Evolutionary conservation across 1,140 invertebrate genomes (phyloP).

Genomic region (Alviniconcha marisindica): DNA sequence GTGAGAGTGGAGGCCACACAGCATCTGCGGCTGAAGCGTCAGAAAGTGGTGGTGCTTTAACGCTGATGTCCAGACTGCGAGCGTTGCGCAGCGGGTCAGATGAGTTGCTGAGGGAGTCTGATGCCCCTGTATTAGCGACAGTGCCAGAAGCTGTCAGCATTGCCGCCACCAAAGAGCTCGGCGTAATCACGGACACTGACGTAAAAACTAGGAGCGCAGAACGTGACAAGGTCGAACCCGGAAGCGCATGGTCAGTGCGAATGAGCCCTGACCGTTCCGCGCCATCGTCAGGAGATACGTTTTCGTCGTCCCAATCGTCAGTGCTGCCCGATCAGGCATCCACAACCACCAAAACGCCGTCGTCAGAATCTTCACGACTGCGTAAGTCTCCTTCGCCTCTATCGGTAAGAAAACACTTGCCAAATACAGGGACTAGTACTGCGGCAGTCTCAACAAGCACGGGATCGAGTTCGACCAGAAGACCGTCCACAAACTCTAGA

Average conservation of each 20-base stretch:
- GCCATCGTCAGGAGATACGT: too few relatives aligned
- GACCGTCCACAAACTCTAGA: background rate
- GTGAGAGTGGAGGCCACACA: background rate
- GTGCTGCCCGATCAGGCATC: background rate
- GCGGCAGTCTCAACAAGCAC: background rate
- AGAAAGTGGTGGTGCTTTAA: background rate
- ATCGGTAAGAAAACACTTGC: too few relatives aligned
- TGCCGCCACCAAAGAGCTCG: too few relatives aligned
- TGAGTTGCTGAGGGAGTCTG: background rate
- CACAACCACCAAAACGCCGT: background rate
- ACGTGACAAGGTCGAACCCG: too few relatives aligned
- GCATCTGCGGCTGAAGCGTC: background rate
- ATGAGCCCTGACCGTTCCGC: too few relatives aligned
- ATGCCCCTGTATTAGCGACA: background rate
- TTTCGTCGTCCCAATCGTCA: background rate
- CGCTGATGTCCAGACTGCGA: slow-evolving; percentile 1
- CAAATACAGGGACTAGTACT: too few relatives aligned
- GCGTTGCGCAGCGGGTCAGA: background rate
- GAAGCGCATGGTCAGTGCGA: too few relatives aligned
- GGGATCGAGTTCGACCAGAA: background rate
- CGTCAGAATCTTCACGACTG: background rate
- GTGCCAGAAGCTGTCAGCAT: too few relatives aligned
- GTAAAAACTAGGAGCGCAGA: background rate
- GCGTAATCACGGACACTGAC: background rate
- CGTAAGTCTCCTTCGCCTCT: background rate